Conservation (phyloP, 2,113 vertebrate species). For the Morphnarchus princeps region DNA sequence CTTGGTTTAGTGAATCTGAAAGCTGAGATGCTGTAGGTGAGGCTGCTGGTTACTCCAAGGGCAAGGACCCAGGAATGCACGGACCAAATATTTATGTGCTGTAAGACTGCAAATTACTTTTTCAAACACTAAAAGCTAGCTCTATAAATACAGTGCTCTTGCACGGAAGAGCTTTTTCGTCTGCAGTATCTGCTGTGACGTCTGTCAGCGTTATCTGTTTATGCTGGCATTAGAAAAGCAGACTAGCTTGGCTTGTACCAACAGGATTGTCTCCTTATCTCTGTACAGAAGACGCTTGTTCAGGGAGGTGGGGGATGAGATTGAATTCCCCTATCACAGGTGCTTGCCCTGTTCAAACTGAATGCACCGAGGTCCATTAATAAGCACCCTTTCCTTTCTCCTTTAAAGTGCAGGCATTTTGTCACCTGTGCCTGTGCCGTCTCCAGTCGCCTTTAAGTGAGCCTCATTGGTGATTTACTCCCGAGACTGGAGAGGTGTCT, state of each 20-base stretch:
- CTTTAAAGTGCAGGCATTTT: background rate
- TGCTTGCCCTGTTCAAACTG: background rate
- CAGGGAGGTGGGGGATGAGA: background rate
- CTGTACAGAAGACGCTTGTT: background rate
- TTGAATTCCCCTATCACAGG: background rate
- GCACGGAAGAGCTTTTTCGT: background rate
- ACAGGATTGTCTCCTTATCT: constrained; percentile 14
- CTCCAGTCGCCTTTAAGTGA: background rate
- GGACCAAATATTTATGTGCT: background rate
- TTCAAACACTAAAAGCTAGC: background rate
- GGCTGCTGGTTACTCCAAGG: background rate
- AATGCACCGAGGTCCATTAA: background rate
- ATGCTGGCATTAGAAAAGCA: background rate
- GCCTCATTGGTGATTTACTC: background rate
- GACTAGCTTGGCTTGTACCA: background rate
- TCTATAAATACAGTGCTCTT: background rate
- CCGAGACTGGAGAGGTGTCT: background rate
- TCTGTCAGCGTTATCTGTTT: background rate
- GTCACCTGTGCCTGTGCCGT: background rate
- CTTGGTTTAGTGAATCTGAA: background rate
- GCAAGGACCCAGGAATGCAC: background rate
- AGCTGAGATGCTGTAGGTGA: background rate
- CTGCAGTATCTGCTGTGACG: background rate
- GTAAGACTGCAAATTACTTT: background rate
- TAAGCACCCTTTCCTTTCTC: background rate